Evolutionary conservation across 2,888 invertebrate genomes (phyloP).

Genomic region (Lumbricus terrestris): DNA sequence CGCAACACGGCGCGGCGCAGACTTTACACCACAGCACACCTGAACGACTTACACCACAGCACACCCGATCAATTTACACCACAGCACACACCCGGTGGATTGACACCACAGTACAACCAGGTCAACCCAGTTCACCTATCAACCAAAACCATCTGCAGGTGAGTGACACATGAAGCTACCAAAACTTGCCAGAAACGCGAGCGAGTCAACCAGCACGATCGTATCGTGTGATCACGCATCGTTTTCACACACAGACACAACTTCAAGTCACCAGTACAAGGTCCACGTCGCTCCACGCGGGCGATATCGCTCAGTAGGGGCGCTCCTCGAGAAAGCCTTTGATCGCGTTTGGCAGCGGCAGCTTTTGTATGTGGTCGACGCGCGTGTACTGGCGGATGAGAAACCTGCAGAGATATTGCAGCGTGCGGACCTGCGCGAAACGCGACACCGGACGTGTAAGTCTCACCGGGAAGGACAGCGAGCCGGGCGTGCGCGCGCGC

Average conservation of each 20-base stretch:
- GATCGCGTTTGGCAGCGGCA: conserved; percentile 68
- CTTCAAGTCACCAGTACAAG: not conserved
- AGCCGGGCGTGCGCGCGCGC: conserved; percentile 68
- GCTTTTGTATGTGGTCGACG: conserved; percentile 70
- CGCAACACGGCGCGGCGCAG: not conserved
- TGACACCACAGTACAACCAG: not conserved
- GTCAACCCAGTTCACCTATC: not conserved
- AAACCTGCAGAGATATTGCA: conserved; percentile 74
- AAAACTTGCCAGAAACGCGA: conserved; percentile 5
- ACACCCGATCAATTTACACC: not conserved
- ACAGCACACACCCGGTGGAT: not conserved
- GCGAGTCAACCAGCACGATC: not conserved
- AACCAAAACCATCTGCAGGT: not conserved
- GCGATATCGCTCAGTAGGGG: conserved; percentile 47
- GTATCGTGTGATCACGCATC: not conserved
- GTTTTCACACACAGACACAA: not conserved
- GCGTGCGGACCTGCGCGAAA: conserved; percentile 69
- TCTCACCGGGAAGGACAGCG: conserved; percentile 73
- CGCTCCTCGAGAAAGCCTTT: conserved; percentile 59
- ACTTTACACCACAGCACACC: not conserved
- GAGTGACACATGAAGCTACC: conserved; percentile 7
- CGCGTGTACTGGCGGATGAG: conserved; percentile 71
- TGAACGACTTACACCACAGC: not conserved
- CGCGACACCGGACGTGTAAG: conserved; percentile 74
- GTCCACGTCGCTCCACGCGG: not conserved